Conservation (phyloP, 2,888 invertebrate genomes). For the Melanotus villosus region DNA sequence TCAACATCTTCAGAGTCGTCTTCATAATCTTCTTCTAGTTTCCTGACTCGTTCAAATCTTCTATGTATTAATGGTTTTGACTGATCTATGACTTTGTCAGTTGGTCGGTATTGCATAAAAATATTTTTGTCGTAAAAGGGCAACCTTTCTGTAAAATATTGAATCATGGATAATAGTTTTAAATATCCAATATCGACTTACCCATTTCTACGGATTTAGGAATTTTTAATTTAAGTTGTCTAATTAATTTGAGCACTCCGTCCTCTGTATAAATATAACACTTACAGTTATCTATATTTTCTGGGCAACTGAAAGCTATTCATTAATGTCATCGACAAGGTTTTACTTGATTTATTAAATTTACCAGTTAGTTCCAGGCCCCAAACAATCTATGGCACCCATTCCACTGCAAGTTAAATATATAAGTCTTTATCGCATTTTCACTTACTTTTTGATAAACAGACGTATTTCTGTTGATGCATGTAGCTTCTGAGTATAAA, state of each 20-base stretch:
- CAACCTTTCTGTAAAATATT: no score
- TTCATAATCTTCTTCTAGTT: slow-evolving; percentile 30
- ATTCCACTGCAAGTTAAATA: slow-evolving; percentile 57
- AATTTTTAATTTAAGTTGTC: slow-evolving; percentile 32
- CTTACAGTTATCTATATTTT: slow-evolving; percentile 55
- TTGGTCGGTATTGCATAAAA: background rate
- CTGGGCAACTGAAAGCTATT: slow-evolving; percentile 58
- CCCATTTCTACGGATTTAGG: background rate
- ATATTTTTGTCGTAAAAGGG: background rate
- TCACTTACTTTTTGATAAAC: slow-evolving; percentile 41
- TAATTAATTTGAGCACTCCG: slow-evolving; percentile 50
- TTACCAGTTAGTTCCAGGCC: slow-evolving; percentile 67
- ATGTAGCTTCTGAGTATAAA: slow-evolving; percentile 59
- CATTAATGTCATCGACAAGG: slow-evolving; percentile 22
- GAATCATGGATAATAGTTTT: no score
- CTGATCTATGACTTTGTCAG: no score
- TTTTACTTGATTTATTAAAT: background rate
- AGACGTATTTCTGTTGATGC: slow-evolving; percentile 66
- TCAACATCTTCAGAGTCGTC: slow-evolving; percentile 45
- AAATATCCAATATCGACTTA: background rate
- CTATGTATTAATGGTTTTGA: background rate
- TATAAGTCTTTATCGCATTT: slow-evolving; percentile 7
- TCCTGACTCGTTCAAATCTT: slow-evolving; percentile 9
- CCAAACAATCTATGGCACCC: slow-evolving; percentile 65
- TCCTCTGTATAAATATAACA: slow-evolving; percentile 57